Evolutionary conservation across 2,888 invertebrate species (phyloP), one percentile per base, ranked within the genome.

Genomic region (Gortyna flavago): DNA sequence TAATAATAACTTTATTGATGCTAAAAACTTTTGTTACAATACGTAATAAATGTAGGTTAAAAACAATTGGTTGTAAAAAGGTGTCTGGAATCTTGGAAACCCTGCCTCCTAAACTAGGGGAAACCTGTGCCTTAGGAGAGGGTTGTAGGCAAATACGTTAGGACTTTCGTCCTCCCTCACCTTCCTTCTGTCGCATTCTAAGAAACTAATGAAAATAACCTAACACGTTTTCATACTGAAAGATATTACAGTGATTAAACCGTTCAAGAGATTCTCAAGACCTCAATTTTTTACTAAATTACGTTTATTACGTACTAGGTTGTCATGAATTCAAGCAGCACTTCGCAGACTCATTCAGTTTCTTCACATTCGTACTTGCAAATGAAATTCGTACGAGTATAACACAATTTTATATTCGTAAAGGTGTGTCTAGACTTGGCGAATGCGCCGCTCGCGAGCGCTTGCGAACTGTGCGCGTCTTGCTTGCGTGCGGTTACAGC

Each of bases 341-440:
- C 66, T 81, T 75, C 11, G 57, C 74, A 38, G 72, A 72, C 68
- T 84, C 79, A 79, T 82, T 65, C 75, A 79, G 82, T 85, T 84
- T 79, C 83, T 65, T 70, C 64, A 73, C 79, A 82, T 79, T 81
- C 59, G 73, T 82, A 79, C 75, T 71, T 61, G 67, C 41, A 82
- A 85, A 84, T 82, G 79, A 85, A 85, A 85, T 64, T 81, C 70
- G 72, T 71, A 57, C 75, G 64, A 66, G 71, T 73, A 69, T 75
- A 75, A 84, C 71, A 77, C 78, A 72, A 77, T 83, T 80, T 77
- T 83, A 79, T 71, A 75, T 85, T 67, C 77, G 67, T 77, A 76
- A n/a, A n/a, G n/a, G n/a, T n/a, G n/a, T n/a, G n/a, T n/a, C n/a
- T n/a, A n/a, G n/a, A n/a, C n/a, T n/a, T n/a, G n/a, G n/a, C n/a